Base-by-base conservation (phyloP, 1,140 invertebrate species). In the Cataglyphis hispanica region DNA sequence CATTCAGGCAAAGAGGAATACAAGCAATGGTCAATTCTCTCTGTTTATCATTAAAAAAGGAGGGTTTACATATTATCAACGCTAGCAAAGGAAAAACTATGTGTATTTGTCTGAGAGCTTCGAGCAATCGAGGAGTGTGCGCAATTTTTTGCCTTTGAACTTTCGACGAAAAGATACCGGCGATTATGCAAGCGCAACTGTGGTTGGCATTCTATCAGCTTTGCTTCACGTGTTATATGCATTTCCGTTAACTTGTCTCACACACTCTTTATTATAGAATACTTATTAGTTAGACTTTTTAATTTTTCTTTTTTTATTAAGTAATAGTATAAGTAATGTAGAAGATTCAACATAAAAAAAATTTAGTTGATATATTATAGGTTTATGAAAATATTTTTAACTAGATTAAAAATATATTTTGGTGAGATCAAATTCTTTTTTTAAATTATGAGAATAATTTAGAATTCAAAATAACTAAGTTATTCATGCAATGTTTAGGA, bases 111-210 rank as follows among this genome's bases (percentile, higher is more conserved):
- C 50, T 31, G 53, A 43, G 31, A 72, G 34, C 77, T 70, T 43
- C 27, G 16, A 53, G 22, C 50, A 25, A 74, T 60, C 34, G 67
- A 74, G 13, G 43, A 58, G n/a, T n/a, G 34, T 31, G 60, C 10
- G 53, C 13, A 74, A 74, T 83, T 72, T 83, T 75, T 60, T n/a
- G 34, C 50, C 31, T 83, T 83, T 83, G 19, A 60, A 83, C 40
- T 37, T 61, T 43, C 31, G 11, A 25, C 43, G 13, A 78, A 74
- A 60, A 83, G 19, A 83, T 60, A 60, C 67, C 27, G 2, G 25
- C 11, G 22, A 70, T 25, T 34, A 60, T 72, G 63, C 43, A 60
- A 58, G 70, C 70, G 43, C 27, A 46, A 46, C 16, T 50, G 43
- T 27, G 25, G 6, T 72, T 84, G 10, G 2, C 40, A 75, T 16